A percentile compares a stretch with the other conserved stretches of the same genome.
phyloP scores from a whole-genome alignment of 1,140 invertebrate species.

The Papilio xuthus region DNA sequence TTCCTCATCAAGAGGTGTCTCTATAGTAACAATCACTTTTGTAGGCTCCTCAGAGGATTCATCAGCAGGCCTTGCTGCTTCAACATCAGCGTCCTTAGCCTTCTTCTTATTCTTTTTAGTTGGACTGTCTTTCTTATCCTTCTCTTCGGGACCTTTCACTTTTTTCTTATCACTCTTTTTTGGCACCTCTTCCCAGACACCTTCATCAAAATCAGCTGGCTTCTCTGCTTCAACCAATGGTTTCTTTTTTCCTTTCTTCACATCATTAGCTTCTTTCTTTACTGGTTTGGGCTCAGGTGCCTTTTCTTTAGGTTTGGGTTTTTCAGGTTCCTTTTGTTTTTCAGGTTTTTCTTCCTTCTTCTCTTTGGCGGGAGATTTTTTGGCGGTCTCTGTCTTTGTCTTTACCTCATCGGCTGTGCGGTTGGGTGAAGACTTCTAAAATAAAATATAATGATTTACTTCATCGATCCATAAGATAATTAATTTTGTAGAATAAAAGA shows the following conservation, averaged over 20 bases:
- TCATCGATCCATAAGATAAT: neutral
- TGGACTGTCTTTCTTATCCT: slow-evolving; percentile 82
- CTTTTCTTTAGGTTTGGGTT: slow-evolving; percentile 71
- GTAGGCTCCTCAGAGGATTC: slow-evolving; percentile 59
- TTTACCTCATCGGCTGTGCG: slow-evolving; percentile 77
- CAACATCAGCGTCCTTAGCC: slow-evolving; percentile 67
- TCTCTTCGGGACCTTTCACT: slow-evolving; percentile 85
- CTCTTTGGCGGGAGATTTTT: slow-evolving; percentile 77
- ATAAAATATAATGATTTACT: slow-evolving; percentile 35
- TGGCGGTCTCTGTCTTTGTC: slow-evolving; percentile 71
- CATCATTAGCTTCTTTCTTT: slow-evolving; percentile 77
- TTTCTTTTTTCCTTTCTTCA: slow-evolving; percentile 79
- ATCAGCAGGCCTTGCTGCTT: slow-evolving; percentile 62
- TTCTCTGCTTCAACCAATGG: slow-evolving; percentile 83
- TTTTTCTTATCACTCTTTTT: slow-evolving; percentile 84
- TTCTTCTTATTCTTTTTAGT: slow-evolving; percentile 74
- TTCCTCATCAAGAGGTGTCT: slow-evolving; percentile 71
- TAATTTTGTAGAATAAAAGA: slow-evolving; percentile 31
- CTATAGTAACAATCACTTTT: slow-evolving; percentile 70
- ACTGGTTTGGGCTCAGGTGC: slow-evolving; percentile 65
- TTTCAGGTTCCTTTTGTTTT: slow-evolving; percentile 71
- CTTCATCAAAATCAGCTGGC: slow-evolving; percentile 88
- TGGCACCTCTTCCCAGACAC: slow-evolving; percentile 88
- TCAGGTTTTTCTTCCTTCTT: slow-evolving; percentile 76
- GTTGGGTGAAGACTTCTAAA: slow-evolving; percentile 80